Evolutionary conservation across 2,113 vertebrate genomes (phyloP).

Genomic region (Proteles cristata): DNA sequence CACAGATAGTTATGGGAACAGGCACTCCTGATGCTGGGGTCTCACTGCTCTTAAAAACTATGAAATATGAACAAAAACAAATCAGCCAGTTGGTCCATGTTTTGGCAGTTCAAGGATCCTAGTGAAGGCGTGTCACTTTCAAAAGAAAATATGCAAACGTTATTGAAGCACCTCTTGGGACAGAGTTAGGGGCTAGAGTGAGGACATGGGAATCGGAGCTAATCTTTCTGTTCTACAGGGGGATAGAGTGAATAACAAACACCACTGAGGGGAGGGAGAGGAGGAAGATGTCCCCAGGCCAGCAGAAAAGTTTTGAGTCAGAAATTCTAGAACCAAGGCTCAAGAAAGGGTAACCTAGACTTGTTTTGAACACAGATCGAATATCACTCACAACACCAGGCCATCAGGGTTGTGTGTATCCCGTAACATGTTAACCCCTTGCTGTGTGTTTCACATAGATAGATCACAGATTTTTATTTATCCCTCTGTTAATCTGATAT

Average conservation of each 20-base stretch:
- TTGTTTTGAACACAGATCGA: neutral
- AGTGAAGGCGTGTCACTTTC: neutral
- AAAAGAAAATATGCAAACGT: slow-evolving; percentile 28
- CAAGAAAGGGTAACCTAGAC: neutral
- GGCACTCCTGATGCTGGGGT: neutral
- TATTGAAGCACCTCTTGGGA: neutral
- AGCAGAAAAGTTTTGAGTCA: neutral
- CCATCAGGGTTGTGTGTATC: neutral
- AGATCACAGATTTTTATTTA: slow-evolving; percentile 6
- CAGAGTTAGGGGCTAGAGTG: neutral
- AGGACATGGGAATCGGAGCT: neutral
- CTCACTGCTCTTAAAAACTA: neutral
- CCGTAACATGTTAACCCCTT: neutral
- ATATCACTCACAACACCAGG: neutral
- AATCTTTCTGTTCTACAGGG: neutral
- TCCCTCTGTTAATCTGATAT: neutral
- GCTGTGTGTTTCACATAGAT: neutral
- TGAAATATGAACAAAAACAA: neutral
- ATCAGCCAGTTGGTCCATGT: neutral
- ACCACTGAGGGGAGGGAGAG: neutral
- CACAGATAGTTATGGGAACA: neutral
- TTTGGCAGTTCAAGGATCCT: neutral
- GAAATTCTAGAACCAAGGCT: slow-evolving; percentile 30
- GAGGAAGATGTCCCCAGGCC: neutral
- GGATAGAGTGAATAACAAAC: neutral